Evolutionary conservation across 2,113 vertebrate genomes (phyloP), one percentile per base, ranked within the genome.

Genomic region (Sceloporus tristichus): DNA sequence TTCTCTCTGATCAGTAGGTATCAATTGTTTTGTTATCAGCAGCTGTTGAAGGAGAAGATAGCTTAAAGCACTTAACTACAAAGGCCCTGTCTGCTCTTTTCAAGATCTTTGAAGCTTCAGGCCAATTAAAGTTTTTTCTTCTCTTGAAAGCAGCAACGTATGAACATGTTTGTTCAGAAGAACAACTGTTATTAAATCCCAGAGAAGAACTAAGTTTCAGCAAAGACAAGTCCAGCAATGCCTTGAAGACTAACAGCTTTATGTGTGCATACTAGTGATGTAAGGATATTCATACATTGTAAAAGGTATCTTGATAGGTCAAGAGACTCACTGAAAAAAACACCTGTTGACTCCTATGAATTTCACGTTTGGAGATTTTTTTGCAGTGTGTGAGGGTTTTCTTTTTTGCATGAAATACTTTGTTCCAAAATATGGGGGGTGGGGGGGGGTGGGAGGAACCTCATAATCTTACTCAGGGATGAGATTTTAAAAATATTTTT

Each of bases 11-110:
- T 79, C 8, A 68, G 5, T 78, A 4, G 21, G 5, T 66, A 79
- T 88, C 68, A 79, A 56, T 42, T 62, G 66, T 40, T 70, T 83
- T 82, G 73, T 48, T 53, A 86, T 68, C 59, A 62, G 62, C 48
- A 71, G 42, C 19, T 79, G 62, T 38, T 71, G 19, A 68, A 79
- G 27, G 34, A 71, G 66, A 84, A 40, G 59, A 70, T 23, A 42
- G 3, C 19, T 84, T 79, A 73, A 79, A 18, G n/a, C 62, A 34
- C 66, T 59, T 34, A 40, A 84, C 29, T 27, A 82, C 18, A 54
- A 38, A 85, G 83, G 14, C 14, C 42, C 34, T 87, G 68, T 19
- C 25, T 74, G 29, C 77, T 87, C 48, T 53, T 54, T 73, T 81
- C 65, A 79, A 71, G 11, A 25, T 38, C 25, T 53, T 27, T 68